phyloP scores from a whole-genome alignment of 2,888 invertebrate genomes.

The Leistus spinibarbis region DNA sequence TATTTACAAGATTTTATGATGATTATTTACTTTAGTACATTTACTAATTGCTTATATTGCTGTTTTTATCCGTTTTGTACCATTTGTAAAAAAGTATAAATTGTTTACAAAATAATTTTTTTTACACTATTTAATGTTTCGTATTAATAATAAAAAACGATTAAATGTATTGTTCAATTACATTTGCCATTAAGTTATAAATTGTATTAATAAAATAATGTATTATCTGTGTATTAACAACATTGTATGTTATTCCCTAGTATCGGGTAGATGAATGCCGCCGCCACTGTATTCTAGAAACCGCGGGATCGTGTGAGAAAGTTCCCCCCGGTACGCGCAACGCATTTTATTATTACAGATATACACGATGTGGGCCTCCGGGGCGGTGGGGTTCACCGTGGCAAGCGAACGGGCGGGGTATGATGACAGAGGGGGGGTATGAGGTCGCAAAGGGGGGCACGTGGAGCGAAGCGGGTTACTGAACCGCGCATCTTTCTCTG shows the following conservation, averaged over 20 bases:
- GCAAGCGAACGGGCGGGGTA: neutral
- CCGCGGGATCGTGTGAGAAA: constrained; percentile 13
- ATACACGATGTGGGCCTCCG: neutral
- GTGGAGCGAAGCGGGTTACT: constrained; percentile 38
- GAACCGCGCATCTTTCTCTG: constrained; percentile 29
- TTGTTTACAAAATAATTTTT: too few species aligned
- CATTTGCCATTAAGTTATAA: too few species aligned
- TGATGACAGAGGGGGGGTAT: neutral
- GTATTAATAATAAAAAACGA: too few species aligned
- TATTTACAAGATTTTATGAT: too few species aligned
- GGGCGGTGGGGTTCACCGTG: neutral
- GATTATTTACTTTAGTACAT: too few species aligned
- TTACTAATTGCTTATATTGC: too few species aligned
- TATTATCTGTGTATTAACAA: neutral
- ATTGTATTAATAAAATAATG: too few species aligned
- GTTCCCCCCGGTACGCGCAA: neutral
- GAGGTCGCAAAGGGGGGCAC: constrained; percentile 26
- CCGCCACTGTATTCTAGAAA: constrained; percentile 10
- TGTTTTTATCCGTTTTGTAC: too few species aligned
- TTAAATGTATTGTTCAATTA: too few species aligned
- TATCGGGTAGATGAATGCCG: neutral
- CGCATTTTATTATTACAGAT: constrained; percentile 8
- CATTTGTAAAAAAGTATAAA: too few species aligned
- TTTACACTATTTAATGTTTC: too few species aligned
- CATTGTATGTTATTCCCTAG: neutral